A percentile compares a stretch with the other conserved stretches of the same genome.
Evolutionary conservation across 2,113 vertebrate genomes (phyloP).

Genomic region (Pionites leucogaster): DNA sequence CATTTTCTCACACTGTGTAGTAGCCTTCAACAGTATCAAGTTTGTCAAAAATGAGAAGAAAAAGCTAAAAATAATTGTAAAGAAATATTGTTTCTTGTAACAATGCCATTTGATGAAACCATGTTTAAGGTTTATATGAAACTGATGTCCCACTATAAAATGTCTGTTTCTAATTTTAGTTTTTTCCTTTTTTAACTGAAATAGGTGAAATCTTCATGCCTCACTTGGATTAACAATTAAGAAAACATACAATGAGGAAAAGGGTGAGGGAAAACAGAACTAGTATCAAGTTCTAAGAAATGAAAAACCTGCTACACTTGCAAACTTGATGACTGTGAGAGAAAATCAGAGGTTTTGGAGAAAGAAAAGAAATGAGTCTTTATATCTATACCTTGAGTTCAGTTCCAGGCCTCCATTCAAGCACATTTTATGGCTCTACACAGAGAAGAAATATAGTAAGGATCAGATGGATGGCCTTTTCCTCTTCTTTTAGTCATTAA

Average conservation of each 20-base stretch:
- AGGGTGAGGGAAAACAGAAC: neutral
- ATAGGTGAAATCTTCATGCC: neutral
- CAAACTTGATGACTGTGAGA: neutral
- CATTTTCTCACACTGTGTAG: neutral
- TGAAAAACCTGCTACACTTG: neutral
- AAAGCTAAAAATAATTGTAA: neutral
- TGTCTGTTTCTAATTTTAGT: neutral
- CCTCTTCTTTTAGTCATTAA: neutral
- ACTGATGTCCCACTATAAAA: neutral
- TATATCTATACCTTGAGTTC: neutral
- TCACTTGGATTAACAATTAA: neutral
- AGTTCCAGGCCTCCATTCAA: neutral
- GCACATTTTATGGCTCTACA: neutral
- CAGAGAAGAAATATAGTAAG: neutral
- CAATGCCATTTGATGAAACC: neutral
- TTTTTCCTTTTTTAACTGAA: neutral
- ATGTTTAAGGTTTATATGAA: neutral
- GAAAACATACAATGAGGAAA: neutral
- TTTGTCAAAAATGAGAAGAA: neutral
- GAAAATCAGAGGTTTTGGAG: neutral
- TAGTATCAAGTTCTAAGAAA: neutral
- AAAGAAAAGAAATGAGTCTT: neutral
- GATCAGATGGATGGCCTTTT: fast-evolving
- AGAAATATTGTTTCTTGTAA: neutral
- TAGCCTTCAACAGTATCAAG: neutral